Evolutionary conservation across 2,888 invertebrate genomes (phyloP).

Genomic region (Pogonocherus hispidulus): DNA sequence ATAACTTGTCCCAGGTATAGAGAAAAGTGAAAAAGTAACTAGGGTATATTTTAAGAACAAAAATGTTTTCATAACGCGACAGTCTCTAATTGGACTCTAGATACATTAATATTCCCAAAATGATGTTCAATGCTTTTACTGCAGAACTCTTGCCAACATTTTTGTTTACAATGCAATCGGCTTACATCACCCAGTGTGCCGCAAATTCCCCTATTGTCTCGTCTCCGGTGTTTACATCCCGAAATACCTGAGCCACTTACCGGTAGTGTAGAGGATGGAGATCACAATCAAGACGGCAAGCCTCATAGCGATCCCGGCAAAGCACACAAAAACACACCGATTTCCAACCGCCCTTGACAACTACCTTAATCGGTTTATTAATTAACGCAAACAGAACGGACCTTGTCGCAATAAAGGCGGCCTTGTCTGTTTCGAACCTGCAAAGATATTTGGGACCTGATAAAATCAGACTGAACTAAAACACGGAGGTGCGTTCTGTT

Average conservation of each 20-base stretch:
- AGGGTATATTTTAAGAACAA: too few species aligned
- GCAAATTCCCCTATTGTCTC: too few species aligned
- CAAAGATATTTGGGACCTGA: slow-evolving; percentile 25
- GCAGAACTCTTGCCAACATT: too few species aligned
- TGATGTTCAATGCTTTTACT: too few species aligned
- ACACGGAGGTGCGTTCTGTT: slow-evolving; percentile 26
- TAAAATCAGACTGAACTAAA: slow-evolving; percentile 21
- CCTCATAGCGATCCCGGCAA: not conserved
- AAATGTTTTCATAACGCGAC: too few species aligned
- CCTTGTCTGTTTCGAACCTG: not conserved
- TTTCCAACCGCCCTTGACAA: not conserved
- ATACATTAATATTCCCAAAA: too few species aligned
- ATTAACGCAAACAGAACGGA: slow-evolving; percentile 3
- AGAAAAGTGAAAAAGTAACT: too few species aligned
- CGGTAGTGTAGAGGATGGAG: slow-evolving; percentile 4
- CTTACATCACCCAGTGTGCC: too few species aligned
- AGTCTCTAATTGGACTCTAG: too few species aligned
- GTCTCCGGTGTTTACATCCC: not conserved
- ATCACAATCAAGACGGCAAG: slow-evolving; percentile 2
- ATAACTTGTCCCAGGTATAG: too few species aligned
- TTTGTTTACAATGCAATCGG: too few species aligned
- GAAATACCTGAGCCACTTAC: slow-evolving; percentile 4
- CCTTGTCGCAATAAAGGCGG: not conserved
- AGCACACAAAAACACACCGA: slow-evolving; percentile 15
- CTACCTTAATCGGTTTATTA: slow-evolving; percentile 1